These are phyloP conservation scores for Drosophila imparisetae DNA, from an alignment of 2,888 invertebrate species.

Conservation along the genomic window DNA sequence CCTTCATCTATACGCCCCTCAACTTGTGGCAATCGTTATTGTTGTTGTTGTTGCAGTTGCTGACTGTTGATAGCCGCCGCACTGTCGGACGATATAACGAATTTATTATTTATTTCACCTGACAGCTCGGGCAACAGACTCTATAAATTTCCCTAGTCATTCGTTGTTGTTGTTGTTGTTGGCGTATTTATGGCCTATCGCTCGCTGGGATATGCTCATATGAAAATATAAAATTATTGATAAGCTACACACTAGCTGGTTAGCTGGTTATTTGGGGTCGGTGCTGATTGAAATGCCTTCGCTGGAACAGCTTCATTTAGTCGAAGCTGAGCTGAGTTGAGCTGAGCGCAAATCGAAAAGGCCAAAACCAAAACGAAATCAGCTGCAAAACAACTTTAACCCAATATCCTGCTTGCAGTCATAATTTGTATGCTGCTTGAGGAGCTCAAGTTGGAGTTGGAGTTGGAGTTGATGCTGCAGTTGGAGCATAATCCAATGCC, in stretches of 20 bases:
- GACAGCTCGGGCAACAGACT: slow-evolving; percentile 84
- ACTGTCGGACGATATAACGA: slow-evolving; percentile 79
- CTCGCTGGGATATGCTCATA: slow-evolving; percentile 27
- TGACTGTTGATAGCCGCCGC: slow-evolving; percentile 64
- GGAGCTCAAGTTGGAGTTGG: slow-evolving; percentile 1
- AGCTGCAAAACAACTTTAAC: slow-evolving; percentile 73
- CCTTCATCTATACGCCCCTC: slow-evolving; percentile 68
- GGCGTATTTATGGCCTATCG: slow-evolving; percentile 57
- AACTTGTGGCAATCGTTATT: slow-evolving; percentile 30
- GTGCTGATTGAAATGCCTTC: slow-evolving; percentile 70
- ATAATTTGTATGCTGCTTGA: slow-evolving; percentile 73
- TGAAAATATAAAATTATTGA: slow-evolving; percentile 57
- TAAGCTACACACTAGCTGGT: slow-evolving; percentile 38
- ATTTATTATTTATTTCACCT: slow-evolving; percentile 85
- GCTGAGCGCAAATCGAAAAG: slow-evolving; percentile 13
- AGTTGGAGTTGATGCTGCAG: background rate
- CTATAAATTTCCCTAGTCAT: slow-evolving; percentile 82
- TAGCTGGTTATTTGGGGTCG: slow-evolving; percentile 38
- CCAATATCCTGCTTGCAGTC: slow-evolving; percentile 83
- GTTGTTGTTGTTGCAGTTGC: slow-evolving; percentile 16
- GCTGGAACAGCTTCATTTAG: slow-evolving; percentile 82
- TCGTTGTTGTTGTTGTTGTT: slow-evolving; percentile 27
- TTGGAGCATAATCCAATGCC: background rate
- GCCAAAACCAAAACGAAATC: slow-evolving; percentile 39
- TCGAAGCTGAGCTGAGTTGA: slow-evolving; percentile 17